These are phyloP conservation scores for Druon quercuslanigerum DNA, from an alignment of 1,140 invertebrate genomes.

Conservation along the genomic window DNA sequence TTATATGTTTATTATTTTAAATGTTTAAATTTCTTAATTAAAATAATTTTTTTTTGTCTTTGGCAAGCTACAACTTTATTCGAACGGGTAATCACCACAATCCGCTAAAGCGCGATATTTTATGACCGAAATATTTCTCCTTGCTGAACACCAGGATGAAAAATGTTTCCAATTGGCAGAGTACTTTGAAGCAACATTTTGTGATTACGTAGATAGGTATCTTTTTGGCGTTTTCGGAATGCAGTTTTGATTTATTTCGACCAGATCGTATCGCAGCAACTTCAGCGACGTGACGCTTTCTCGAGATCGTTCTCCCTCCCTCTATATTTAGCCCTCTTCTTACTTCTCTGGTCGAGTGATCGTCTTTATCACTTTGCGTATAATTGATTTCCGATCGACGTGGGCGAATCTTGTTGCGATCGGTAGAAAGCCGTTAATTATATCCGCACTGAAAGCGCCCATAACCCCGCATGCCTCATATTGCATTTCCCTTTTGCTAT, in stretches of 20 bases:
- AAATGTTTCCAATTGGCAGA: conserved; percentile 7
- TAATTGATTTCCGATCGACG: conserved; percentile 66
- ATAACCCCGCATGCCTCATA: no score
- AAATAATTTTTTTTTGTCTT: not conserved
- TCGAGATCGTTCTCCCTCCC: not conserved
- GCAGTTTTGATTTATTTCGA: conserved; percentile 62
- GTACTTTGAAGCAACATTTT: conserved; percentile 3
- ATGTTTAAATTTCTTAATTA: not conserved
- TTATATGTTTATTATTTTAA: no score
- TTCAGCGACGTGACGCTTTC: conserved; percentile 38
- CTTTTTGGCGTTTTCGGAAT: conserved; percentile 42
- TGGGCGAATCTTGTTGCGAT: conserved; percentile 63
- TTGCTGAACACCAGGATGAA: not conserved
- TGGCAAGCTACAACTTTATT: not conserved
- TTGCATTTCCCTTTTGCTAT: no score
- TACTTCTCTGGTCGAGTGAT: not conserved
- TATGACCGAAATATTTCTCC: conserved; percentile 19
- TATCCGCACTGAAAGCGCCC: no score
- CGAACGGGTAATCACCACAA: not conserved
- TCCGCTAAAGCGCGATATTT: not conserved
- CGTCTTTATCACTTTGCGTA: conserved; percentile 50
- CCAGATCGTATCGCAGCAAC: conserved; percentile 54
- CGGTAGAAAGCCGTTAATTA: conserved; percentile 57
- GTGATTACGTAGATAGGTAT: conserved; percentile 6
- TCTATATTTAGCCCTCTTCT: not conserved